phyloP scores from a whole-genome alignment of 1,140 invertebrate genomes.

The Glomeris maerens region DNA sequence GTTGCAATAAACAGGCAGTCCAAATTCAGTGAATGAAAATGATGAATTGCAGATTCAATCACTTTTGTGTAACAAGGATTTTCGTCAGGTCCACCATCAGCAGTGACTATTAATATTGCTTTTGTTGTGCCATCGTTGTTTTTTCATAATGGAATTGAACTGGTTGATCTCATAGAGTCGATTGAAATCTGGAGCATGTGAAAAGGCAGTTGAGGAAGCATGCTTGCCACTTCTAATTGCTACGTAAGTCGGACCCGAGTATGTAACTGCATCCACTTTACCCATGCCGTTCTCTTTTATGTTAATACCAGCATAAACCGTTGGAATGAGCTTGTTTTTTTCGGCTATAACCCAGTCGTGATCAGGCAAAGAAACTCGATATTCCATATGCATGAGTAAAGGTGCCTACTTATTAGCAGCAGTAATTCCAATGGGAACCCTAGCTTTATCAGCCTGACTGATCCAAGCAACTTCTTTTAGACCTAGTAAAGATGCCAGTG shows the following conservation, averaged over 20 bases:
- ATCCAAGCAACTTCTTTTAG: slow-evolving; percentile 20
- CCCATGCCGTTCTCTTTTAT: slow-evolving; percentile 22
- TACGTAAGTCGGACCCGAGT: slow-evolving; percentile 31
- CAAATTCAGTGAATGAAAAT: slow-evolving; percentile 28
- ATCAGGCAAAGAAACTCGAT: slow-evolving; percentile 28
- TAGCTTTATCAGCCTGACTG: slow-evolving; percentile 30
- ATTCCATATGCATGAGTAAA: slow-evolving; percentile 31
- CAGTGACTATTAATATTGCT: slow-evolving; percentile 28
- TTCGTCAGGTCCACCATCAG: slow-evolving; percentile 32
- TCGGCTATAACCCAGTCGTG: slow-evolving; percentile 32
- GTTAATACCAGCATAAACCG: slow-evolving; percentile 25
- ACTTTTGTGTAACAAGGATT: slow-evolving; percentile 29
- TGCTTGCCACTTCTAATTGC: slow-evolving; percentile 28
- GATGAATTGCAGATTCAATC: slow-evolving; percentile 24
- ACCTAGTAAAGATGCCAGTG: slow-evolving; percentile 19
- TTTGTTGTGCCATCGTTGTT: slow-evolving; percentile 22
- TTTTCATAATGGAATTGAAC: slow-evolving; percentile 21
- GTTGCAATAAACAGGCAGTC: slow-evolving; percentile 31
- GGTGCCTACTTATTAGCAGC: slow-evolving; percentile 30
- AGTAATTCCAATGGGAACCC: slow-evolving; percentile 30
- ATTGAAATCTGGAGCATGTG: slow-evolving; percentile 27
- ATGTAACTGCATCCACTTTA: slow-evolving; percentile 22
- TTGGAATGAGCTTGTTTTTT: slow-evolving; percentile 27
- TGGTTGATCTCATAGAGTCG: slow-evolving; percentile 18
- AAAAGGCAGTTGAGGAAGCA: slow-evolving; percentile 21